Conservation (phyloP, 2,797 vertebrate species). For the Sciurus carolinensis region DNA sequence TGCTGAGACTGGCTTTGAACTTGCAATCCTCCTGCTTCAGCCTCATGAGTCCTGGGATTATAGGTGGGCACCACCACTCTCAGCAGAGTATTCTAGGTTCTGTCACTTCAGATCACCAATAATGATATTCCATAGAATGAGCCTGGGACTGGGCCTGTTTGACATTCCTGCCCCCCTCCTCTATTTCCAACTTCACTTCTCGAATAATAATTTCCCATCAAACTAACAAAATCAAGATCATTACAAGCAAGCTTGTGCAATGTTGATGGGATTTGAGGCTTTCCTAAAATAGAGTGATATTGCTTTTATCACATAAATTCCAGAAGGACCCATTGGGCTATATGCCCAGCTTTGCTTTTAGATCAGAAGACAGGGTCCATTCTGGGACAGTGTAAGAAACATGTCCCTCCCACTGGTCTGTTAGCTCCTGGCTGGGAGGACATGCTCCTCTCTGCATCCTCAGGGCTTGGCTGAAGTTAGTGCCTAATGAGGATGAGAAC, state of each 20-base stretch:
- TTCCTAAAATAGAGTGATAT: slow-evolving; percentile 44
- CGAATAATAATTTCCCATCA: slow-evolving; percentile 64
- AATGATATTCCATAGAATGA: background rate
- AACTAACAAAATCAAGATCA: slow-evolving; percentile 69
- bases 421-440: background rate
- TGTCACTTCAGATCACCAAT: slow-evolving; percentile 15
- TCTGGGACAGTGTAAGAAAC: background rate
- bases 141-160: background rate
- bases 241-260: slow-evolving; percentile 46
- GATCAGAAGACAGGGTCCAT: background rate
- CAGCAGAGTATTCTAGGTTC: slow-evolving; percentile 49
- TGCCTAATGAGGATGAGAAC: background rate
- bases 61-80: too few relatives aligned
- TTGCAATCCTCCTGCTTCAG: too few relatives aligned
- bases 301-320: slow-evolving; percentile 3
- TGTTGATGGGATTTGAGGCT: slow-evolving; percentile 20
- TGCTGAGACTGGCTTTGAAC: too few relatives aligned
- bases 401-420: background rate
- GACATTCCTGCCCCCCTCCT: slow-evolving; percentile 29
- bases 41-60: too few relatives aligned
- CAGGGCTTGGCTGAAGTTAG: background rate
- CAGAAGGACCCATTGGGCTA: background rate
- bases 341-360: slow-evolving; percentile 1
- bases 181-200: slow-evolving; percentile 63
- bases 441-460: background rate